Conservation (phyloP, 1,140 invertebrate genomes). For the Bradynema listronoti region DNA sequence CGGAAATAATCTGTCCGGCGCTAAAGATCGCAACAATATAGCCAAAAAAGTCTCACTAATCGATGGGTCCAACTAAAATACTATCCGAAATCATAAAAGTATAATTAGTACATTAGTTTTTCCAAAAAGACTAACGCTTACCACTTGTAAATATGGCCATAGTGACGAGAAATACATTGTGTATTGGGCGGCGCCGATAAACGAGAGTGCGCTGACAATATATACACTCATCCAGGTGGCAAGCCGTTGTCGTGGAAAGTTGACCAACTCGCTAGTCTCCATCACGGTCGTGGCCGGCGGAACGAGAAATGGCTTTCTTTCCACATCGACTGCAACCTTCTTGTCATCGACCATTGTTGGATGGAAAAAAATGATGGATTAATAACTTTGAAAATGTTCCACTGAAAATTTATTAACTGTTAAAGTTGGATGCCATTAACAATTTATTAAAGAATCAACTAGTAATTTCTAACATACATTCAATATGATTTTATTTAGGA, state of each 20-base stretch:
- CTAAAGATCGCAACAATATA: slow-evolving; percentile 60
- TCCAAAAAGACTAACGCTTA: slow-evolving; percentile 12
- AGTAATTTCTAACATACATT: too few relatives aligned
- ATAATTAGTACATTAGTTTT: background rate
- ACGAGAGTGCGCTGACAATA: slow-evolving; percentile 31
- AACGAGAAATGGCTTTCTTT: too few relatives aligned
- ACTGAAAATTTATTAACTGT: too few relatives aligned
- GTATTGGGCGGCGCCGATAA: slow-evolving; percentile 44
- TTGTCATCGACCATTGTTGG: too few relatives aligned
- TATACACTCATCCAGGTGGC: slow-evolving; percentile 43
- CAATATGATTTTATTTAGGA: too few relatives aligned
- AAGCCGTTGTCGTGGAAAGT: background rate
- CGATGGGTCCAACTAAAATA: slow-evolving; percentile 56
- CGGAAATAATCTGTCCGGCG: slow-evolving; percentile 58
- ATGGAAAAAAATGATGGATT: too few relatives aligned
- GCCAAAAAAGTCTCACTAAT: slow-evolving; percentile 58
- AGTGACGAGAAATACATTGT: slow-evolving; percentile 38
- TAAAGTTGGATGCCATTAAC: too few relatives aligned
- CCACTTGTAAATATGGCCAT: slow-evolving; percentile 38
- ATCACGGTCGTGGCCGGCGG: too few relatives aligned
- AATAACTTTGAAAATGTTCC: too few relatives aligned
- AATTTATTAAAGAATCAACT: too few relatives aligned
- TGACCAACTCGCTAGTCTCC: too few relatives aligned
- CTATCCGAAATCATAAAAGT: background rate
- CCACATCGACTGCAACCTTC: too few relatives aligned